A percentile compares a stretch with the other conserved stretches of the same genome.
phyloP scores from a whole-genome alignment of 2,888 invertebrate species.

The Uloborus plumipes region DNA sequence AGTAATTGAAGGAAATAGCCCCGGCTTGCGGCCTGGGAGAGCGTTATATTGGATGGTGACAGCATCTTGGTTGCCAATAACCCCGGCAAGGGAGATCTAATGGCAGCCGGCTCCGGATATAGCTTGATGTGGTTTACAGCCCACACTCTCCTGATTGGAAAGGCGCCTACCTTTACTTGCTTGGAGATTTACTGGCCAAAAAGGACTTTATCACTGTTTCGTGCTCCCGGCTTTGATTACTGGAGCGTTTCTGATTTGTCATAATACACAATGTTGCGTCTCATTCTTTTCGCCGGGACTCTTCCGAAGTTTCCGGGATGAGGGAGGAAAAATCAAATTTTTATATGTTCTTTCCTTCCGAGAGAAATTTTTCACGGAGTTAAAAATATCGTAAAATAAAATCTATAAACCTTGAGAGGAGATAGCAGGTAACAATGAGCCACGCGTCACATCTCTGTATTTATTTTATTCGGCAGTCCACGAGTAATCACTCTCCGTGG shows the following conservation, averaged over 20 bases:
- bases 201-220: conserved; percentile 60
- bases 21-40: conserved; percentile 51
- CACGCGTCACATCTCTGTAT: too few species aligned
- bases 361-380: too few species aligned
- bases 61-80: conserved; percentile 53
- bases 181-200: conserved; percentile 54
- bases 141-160: conserved; percentile 58
- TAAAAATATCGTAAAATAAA: too few species aligned
- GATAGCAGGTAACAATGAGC: too few species aligned
- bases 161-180: conserved; percentile 35
- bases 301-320: too few species aligned
- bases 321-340: too few species aligned
- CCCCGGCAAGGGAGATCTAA: conserved; percentile 48
- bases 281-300: conserved; percentile 24
- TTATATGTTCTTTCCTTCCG: too few species aligned
- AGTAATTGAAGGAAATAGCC: conserved; percentile 57
- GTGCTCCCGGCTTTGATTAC: conserved; percentile 55
- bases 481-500: too few species aligned
- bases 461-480: too few species aligned
- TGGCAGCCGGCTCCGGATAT: conserved; percentile 31
- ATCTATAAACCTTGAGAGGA: too few species aligned
- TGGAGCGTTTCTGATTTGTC: conserved; percentile 48
- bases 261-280: conserved; percentile 41
- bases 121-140: conserved; percentile 22
- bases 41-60: conserved; percentile 58